Conservation (phyloP, 2,888 invertebrate genomes). For the Drosophila sordidula region DNA sequence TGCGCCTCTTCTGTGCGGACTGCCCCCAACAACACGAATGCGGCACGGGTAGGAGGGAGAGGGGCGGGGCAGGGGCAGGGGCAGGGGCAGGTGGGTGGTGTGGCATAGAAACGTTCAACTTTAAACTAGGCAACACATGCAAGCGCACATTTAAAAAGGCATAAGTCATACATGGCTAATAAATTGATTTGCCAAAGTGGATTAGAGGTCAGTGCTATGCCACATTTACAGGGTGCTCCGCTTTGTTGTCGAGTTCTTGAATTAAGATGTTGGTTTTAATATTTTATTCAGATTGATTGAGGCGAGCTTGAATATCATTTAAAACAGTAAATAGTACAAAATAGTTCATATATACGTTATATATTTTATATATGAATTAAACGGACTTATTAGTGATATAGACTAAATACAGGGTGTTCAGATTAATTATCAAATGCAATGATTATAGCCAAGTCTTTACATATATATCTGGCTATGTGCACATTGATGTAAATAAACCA, state of each 20-base stretch:
- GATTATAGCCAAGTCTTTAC: no score
- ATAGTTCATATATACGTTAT: background rate
- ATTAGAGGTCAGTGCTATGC: conserved; percentile 72
- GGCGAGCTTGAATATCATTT: no score
- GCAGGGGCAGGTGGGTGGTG: background rate
- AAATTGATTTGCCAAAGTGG: conserved; percentile 83
- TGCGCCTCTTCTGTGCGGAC: conserved; percentile 61
- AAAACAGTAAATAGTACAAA: no score
- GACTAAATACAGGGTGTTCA: no score
- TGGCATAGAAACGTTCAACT: conserved; percentile 55
- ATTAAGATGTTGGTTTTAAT: no score
- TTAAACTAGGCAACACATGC: conserved; percentile 76
- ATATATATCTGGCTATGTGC: no score
- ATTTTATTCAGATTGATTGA: no score
- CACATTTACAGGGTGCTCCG: conserved; percentile 51
- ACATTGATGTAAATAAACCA: background rate
- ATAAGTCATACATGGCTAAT: conserved; percentile 83
- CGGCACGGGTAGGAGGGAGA: background rate
- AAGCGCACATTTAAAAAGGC: conserved; percentile 83
- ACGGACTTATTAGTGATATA: no score
- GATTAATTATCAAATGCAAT: no score
- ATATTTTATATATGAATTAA: no score
- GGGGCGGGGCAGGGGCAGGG: background rate
- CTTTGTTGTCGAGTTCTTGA: no score
- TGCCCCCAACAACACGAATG: conserved; percentile 35